These are phyloP conservation scores for Mamestra configurata DNA, from an alignment of 1,140 invertebrate species.

Conservation along the genomic window DNA sequence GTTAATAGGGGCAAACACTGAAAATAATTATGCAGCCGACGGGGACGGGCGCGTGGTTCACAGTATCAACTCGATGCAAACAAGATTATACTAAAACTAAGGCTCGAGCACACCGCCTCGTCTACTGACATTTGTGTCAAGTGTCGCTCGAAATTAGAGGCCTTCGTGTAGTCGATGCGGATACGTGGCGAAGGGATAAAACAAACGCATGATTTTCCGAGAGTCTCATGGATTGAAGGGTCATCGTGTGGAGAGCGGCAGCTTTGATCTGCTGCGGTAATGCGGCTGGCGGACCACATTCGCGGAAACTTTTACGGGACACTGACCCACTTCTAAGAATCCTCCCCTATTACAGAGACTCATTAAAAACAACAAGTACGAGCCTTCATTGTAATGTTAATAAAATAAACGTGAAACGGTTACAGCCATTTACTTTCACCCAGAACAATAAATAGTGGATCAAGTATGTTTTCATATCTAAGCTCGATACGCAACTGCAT, in stretches of 20 bases:
- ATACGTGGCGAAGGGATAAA: conserved; percentile 48
- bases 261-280: conserved; percentile 81
- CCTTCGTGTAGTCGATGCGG: not conserved
- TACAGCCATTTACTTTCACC: conserved; percentile 13
- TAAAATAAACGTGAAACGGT: conserved; percentile 32
- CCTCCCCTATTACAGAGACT: conserved; percentile 38
- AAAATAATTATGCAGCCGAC: conserved; percentile 65
- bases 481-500: too few relatives aligned
- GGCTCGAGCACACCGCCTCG: not conserved
- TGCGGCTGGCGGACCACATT: conserved; percentile 73
- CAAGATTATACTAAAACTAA: conserved; percentile 35
- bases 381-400: conserved; percentile 48
- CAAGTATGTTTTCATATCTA: too few relatives aligned
- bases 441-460: not conserved
- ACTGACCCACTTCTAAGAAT: conserved; percentile 79
- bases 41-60: not conserved
- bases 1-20: conserved; percentile 66
- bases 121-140: conserved; percentile 23
- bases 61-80: conserved; percentile 40
- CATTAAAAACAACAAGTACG: conserved; percentile 41
- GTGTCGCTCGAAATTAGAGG: conserved; percentile 18
- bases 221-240: conserved; percentile 61
- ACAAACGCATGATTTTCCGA: conserved; percentile 67
- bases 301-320: conserved; percentile 84
- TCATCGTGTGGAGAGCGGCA: conserved; percentile 62